These are phyloP conservation scores for Aricia artaxerxes DNA, from an alignment of 2,888 invertebrate genomes.

Conservation along the genomic window DNA sequence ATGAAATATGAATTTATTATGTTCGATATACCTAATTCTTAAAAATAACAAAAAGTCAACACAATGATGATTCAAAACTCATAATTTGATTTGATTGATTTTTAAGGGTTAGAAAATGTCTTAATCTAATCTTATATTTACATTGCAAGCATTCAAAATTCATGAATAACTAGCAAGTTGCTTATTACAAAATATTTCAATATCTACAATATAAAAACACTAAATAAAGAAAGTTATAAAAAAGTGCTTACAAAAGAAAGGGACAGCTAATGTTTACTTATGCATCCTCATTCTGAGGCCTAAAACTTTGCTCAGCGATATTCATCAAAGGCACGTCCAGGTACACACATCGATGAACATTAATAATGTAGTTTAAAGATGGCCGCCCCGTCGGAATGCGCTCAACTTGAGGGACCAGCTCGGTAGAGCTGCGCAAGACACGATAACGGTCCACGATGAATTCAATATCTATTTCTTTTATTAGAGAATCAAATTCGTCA, in stretches of 20 bases:
- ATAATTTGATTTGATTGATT: too few relatives aligned
- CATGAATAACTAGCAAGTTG: slow-evolving; percentile 57
- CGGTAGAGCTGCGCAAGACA: slow-evolving; percentile 52
- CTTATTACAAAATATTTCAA: slow-evolving; percentile 50
- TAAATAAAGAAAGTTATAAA: neutral
- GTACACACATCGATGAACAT: slow-evolving; percentile 47
- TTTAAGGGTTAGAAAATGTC: neutral
- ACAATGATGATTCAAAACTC: too few relatives aligned
- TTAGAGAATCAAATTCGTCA: neutral
- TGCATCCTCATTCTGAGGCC: slow-evolving; percentile 11
- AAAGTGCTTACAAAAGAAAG: neutral
- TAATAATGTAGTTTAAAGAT: slow-evolving; percentile 78
- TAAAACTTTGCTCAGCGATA: slow-evolving; percentile 18
- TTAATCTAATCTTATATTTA: neutral
- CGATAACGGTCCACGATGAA: slow-evolving; percentile 38
- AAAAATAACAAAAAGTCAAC: too few relatives aligned
- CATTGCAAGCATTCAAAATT: slow-evolving; percentile 45
- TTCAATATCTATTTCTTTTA: slow-evolving; percentile 22
- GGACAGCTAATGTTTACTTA: slow-evolving; percentile 10
- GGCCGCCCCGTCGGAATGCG: slow-evolving; percentile 71
- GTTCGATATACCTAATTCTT: too few relatives aligned
- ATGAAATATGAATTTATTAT: too few relatives aligned
- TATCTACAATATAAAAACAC: neutral
- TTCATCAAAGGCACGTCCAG: slow-evolving; percentile 29
- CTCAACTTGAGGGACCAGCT: slow-evolving; percentile 53